Evolutionary conservation across 2,113 vertebrate species (phyloP).

Genomic region (Bufo gargarizans): DNA sequence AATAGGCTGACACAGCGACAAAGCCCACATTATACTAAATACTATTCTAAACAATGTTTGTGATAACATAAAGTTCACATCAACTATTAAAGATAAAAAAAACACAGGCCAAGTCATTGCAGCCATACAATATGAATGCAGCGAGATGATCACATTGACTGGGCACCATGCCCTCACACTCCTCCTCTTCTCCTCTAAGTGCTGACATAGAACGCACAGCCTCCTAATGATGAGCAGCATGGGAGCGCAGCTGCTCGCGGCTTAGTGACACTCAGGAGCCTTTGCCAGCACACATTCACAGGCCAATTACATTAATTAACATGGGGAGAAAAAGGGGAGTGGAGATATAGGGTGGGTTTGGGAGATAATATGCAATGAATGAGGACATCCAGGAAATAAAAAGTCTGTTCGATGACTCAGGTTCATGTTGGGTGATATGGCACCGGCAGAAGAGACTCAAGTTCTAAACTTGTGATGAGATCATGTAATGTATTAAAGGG

Average conservation of each 20-base stretch:
- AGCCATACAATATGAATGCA: conserved; percentile 27
- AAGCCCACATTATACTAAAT: not conserved
- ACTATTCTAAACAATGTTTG: not conserved
- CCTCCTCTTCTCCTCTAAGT: conserved; percentile 37
- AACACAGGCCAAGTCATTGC: not conserved
- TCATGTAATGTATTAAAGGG: not conserved
- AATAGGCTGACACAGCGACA: not conserved
- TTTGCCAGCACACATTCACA: conserved; percentile 47
- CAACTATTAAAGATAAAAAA: conserved; percentile 13
- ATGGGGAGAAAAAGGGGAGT: conserved; percentile 16
- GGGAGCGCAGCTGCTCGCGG: conserved; percentile 53
- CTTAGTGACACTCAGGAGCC: conserved; percentile 40
- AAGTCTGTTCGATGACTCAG: not conserved
- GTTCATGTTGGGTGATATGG: conserved; percentile 34
- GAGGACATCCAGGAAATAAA: conserved; percentile 19
- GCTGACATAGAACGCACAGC: conserved; percentile 50
- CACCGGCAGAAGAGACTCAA: not conserved
- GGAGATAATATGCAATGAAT: conserved; percentile 42
- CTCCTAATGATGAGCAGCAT: conserved; percentile 56
- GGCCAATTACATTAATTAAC: conserved; percentile 59
- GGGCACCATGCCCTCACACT: conserved; percentile 49
- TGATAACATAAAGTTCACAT: not conserved
- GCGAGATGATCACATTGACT: conserved; percentile 34
- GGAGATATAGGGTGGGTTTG: conserved; percentile 28
- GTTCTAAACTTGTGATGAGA: not conserved